Evolutionary conservation across 2,113 vertebrate species (phyloP).

Genomic region (Meleagris gallopavo): DNA sequence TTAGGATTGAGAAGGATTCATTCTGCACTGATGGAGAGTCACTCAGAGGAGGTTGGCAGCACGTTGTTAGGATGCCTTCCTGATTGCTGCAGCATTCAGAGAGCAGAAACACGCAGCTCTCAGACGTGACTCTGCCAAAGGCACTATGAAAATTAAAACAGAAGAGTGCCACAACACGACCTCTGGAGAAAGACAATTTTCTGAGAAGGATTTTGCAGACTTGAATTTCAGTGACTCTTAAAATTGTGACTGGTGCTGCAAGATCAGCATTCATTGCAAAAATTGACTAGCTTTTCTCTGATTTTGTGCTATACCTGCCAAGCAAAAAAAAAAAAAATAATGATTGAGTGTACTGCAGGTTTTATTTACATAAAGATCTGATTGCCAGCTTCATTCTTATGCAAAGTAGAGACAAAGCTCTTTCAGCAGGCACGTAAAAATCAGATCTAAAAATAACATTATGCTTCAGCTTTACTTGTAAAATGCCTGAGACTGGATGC

Average conservation of each 20-base stretch:
- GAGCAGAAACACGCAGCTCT: not conserved
- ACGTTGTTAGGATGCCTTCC: not conserved
- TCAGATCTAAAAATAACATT: constrained; percentile 17
- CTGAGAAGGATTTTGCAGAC: not conserved
- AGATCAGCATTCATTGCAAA: constrained; percentile 23
- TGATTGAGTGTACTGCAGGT: constrained; percentile 11
- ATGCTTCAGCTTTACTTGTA: not conserved
- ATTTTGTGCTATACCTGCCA: not conserved
- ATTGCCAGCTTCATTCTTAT: constrained; percentile 60
- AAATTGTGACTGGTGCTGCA: not conserved
- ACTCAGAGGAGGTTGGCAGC: not conserved
- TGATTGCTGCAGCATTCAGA: not conserved
- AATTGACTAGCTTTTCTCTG: not conserved
- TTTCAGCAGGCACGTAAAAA: constrained; percentile 31
- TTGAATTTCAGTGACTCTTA: not conserved
- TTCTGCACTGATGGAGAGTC: not conserved
- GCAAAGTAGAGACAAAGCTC: constrained; percentile 40
- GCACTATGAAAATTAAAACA: not conserved
- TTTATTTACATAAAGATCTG: constrained; percentile 63
- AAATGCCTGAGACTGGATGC: not conserved
- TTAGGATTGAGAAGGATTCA: not conserved
- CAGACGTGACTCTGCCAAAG: not conserved
- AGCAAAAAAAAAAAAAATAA: constrained; percentile 35
- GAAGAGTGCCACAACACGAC: not conserved
- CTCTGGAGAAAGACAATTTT: not conserved